Evolutionary conservation across 1,140 invertebrate species (phyloP), one percentile per base, ranked within the genome.

Genomic region (Brachionus manjavacas): DNA sequence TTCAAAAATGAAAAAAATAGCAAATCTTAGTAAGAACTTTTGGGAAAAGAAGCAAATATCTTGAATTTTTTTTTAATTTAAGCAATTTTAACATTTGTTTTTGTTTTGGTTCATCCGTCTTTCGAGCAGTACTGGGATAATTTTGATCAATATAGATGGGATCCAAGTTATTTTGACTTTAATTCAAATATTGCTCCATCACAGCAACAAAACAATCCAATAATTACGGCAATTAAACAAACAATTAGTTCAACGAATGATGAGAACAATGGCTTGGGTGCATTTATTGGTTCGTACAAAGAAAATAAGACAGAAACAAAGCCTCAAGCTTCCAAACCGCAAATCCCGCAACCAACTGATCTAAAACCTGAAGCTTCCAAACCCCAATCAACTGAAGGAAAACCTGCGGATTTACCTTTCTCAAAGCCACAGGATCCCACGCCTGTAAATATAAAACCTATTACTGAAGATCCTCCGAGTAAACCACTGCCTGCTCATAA

Each of bases 251-350:
- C 68, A 41, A 72, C 68, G 9, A 72, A 72, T 20, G 31, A 25
- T 0, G 68, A 72, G 31, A 72, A 72, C n/a, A 72, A 72, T 72
- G 68, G 68, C 4, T 41, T 72, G 4, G 68, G 68, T 9, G 20
- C 68, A 39, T 72, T 72, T 11, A 72, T 72, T 2, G 68, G 68
- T 14, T 41, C 68, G 9, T 72, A 39, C 43, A 72, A 72, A n/a
- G 68, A 72, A 72, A 72, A 72, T 20, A 39, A 35, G n/a, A 72
- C 68, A 6, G 64, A 68, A 72, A 72, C 39, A 16, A 35, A 72
- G 4, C 31, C 64, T n/a, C n/a, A 68, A n/a, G 3, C 31, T 20
- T 41, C n/a, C n/a, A 16, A n/a, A 16, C 68, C 68, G 6, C 31
- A n/a, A 16, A 41, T 11, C 7, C 3, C 35, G 6, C 11, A 72